Evolutionary conservation across 2,888 invertebrate genomes (phyloP).

Genomic region (Lamellibrachia satsuma): DNA sequence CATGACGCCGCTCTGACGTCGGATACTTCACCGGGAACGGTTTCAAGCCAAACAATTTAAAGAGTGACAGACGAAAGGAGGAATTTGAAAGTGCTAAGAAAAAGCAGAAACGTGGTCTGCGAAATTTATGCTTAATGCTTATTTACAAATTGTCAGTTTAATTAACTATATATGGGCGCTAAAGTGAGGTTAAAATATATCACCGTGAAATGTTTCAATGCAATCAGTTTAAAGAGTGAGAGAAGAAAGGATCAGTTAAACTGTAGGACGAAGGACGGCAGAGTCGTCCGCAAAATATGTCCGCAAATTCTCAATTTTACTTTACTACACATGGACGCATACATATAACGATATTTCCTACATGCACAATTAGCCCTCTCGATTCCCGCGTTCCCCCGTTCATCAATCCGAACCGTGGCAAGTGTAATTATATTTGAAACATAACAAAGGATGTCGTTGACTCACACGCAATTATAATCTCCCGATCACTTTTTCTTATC

Average conservation of each 20-base stretch:
- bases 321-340: neutral
- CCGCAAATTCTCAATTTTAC: neutral
- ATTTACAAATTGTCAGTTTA: too few relatives aligned
- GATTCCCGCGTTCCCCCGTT: neutral
- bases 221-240: neutral
- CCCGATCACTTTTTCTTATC: neutral
- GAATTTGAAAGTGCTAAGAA: too few relatives aligned
- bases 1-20: neutral
- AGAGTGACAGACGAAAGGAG: neutral
- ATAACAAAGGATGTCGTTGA: neutral
- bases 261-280: neutral
- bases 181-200: neutral
- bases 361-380: neutral
- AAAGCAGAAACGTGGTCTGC: too few relatives aligned
- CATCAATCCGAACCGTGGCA: neutral
- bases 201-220: neutral
- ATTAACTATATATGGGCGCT: too few relatives aligned
- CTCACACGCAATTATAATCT: constrained; percentile 13
- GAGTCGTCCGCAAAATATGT: neutral
- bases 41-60: neutral
- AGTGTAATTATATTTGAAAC: constrained; percentile 11
- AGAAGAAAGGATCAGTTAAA: neutral
- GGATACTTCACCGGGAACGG: neutral
- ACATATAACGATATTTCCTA: neutral
- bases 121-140: too few relatives aligned